Conservation (phyloP, 2,797 vertebrate species). For the Rhinella marina region DNA sequence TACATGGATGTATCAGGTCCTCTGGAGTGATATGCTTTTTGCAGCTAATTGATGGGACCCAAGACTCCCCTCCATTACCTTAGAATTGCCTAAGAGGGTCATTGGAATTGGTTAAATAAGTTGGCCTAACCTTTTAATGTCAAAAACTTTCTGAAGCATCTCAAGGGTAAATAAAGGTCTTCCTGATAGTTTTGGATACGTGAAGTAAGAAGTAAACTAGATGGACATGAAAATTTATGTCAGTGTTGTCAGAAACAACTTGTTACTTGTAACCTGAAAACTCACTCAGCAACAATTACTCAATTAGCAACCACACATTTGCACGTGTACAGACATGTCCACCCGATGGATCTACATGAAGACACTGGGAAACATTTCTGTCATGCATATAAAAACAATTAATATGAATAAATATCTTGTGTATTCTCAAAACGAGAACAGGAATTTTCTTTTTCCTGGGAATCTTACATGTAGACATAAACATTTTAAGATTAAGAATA, state of each 20-base stretch:
- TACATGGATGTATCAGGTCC: not conserved
- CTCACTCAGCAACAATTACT: not conserved
- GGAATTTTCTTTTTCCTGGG: not conserved
- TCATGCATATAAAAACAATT: not conserved
- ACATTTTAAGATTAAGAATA: too few relatives aligned
- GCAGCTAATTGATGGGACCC: not conserved
- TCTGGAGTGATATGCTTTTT: not conserved
- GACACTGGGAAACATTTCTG: not conserved
- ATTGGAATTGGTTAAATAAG: too few relatives aligned
- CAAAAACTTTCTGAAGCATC: not conserved
- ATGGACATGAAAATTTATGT: not conserved
- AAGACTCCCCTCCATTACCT: not conserved
- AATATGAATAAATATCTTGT: too few relatives aligned
- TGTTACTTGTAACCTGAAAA: slow-evolving; percentile 2
- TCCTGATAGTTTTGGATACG: not conserved
- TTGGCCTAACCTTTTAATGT: not conserved
- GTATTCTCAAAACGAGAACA: not conserved
- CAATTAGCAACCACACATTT: not conserved
- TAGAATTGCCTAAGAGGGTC: too few relatives aligned
- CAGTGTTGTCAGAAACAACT: not conserved
- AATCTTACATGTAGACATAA: too few relatives aligned
- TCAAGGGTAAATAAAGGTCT: not conserved
- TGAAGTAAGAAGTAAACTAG: not conserved
- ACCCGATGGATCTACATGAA: not conserved
- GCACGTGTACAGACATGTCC: not conserved